Conservation (phyloP, 2,113 vertebrate species). For the Leptobrachium ailaonicum region DNA sequence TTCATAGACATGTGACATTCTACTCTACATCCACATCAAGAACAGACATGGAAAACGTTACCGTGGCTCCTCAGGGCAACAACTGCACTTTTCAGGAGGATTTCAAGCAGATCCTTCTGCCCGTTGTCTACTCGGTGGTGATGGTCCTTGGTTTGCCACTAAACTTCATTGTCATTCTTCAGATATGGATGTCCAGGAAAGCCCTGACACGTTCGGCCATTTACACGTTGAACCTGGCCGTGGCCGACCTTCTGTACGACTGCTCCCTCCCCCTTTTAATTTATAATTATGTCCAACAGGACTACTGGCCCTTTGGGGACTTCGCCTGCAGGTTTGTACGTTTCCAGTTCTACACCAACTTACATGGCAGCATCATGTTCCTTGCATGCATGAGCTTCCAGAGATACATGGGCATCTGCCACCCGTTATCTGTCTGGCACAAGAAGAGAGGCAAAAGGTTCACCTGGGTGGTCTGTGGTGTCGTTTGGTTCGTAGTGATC, state of each 20-base stretch:
- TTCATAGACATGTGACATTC: conserved; percentile 19
- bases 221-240: conserved; percentile 91
- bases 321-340: conserved; percentile 83
- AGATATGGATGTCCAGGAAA: conserved; percentile 76
- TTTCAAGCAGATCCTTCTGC: conserved; percentile 87
- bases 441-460: conserved; percentile 78
- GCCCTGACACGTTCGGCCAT: conserved; percentile 77
- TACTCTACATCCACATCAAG: background rate
- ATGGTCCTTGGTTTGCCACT: conserved; percentile 81
- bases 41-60: conserved; percentile 53
- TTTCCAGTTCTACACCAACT: conserved; percentile 96
- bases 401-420: conserved; percentile 92
- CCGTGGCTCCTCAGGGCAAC: background rate
- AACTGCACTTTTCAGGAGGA: conserved; percentile 87
- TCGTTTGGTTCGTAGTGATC: conserved; percentile 76
- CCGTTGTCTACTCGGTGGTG: conserved; percentile 82
- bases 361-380: conserved; percentile 92
- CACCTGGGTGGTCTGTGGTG: conserved; percentile 79
- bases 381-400: conserved; percentile 96
- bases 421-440: conserved; percentile 84
- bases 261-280: conserved; percentile 91
- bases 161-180: conserved; percentile 81
- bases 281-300: conserved; percentile 89
- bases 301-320: conserved; percentile 96
- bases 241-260: conserved; percentile 88